Evolutionary conservation across 2,113 vertebrate genomes (phyloP), one percentile per base, ranked within the genome.

Genomic region (Notarius quadriscutis): DNA sequence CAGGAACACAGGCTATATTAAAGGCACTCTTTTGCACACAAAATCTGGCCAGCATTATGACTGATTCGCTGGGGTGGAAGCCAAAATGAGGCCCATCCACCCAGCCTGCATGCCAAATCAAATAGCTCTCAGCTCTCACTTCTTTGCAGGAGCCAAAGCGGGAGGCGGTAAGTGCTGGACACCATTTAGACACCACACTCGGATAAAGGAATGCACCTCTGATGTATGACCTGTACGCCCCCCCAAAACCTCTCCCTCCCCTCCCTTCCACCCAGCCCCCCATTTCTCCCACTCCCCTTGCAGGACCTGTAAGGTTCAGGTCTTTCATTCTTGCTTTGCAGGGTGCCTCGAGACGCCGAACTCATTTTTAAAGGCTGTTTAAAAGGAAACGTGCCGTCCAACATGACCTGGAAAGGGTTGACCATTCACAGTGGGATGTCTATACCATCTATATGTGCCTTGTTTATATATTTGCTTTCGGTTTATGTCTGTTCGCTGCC

Each of bases 71-170:
- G 85, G 84, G 82, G 82, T 87, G 51, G 75, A 58, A 86, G 88
- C 89, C 90, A 90, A 90, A 87, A 89, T 89, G 85, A 84, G 91
- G 91, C 89, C 90, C 90, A 84, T 89, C 86, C 67, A 67, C 77
- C 50, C 83, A n/a, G 80, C 53, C 62, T 25, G 62, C 78, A 80
- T 87, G 90, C 91, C 88, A 85, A 91, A 86, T 72, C 84, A 92
- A 91, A 91, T 67, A 87, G 85, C 78, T 71, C 75, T 77, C 65
- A 84, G 62, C 57, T 84, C 89, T 90, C 72, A 63, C 84, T 81
- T 89, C 86, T 65, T 69, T 79, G 72, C 58, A 69, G 80, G 87
- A 89, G 75, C 81, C 80, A 53, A 30, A 72, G 77, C 51, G 71
- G 50, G 15, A 84, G 67, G 57, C 81, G 81, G 80, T 72, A 34